These are phyloP conservation scores for Sisyra terminalis DNA, from an alignment of 2,888 invertebrate species.

Conservation along the genomic window DNA sequence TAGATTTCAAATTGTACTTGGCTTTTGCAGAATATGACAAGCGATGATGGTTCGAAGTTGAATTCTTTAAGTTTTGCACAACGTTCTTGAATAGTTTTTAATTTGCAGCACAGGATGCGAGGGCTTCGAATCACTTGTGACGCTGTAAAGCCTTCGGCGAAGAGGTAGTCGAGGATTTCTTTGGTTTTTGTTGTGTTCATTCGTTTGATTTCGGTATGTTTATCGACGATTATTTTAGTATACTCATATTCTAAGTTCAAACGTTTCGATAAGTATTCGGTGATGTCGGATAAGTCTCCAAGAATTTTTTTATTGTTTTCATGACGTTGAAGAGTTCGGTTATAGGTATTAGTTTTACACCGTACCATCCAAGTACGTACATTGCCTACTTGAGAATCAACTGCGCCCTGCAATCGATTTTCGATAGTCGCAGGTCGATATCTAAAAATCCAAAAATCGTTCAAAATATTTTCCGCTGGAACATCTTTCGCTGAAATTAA, in stretches of 20 bases:
- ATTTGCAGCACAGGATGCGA: slow-evolving; percentile 27
- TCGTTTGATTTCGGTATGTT: slow-evolving; percentile 24
- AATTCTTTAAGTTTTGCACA: slow-evolving; percentile 19
- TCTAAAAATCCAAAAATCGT: slow-evolving; percentile 27
- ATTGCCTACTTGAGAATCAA: slow-evolving; percentile 20
- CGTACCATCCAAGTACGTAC: slow-evolving; percentile 33
- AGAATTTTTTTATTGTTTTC: slow-evolving; percentile 23
- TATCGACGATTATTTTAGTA: slow-evolving; percentile 20
- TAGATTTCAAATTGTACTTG: slow-evolving; percentile 12
- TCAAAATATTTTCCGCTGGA: slow-evolving; percentile 20
- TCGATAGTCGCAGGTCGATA: slow-evolving; percentile 21
- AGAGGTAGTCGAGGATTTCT: slow-evolving; percentile 27
- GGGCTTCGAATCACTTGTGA: slow-evolving; percentile 24
- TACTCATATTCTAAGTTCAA: slow-evolving; percentile 21
- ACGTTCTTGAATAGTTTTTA: slow-evolving; percentile 24
- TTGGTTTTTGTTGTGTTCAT: slow-evolving; percentile 26
- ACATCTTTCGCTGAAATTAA: slow-evolving; percentile 22
- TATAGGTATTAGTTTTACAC: slow-evolving; percentile 20
- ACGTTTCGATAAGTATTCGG: slow-evolving; percentile 25
- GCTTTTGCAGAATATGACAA: slow-evolving; percentile 14
- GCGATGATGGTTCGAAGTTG: slow-evolving; percentile 10
- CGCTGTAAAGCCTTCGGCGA: slow-evolving; percentile 23
- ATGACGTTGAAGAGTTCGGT: slow-evolving; percentile 22
- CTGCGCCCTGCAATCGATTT: slow-evolving; percentile 20
- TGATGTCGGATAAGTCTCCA: slow-evolving; percentile 21